A percentile compares a stretch with the other conserved stretches of the same genome.
Conservation (phyloP, 2,797 vertebrate genomes). For the Phylloscopus collybita region DNA sequence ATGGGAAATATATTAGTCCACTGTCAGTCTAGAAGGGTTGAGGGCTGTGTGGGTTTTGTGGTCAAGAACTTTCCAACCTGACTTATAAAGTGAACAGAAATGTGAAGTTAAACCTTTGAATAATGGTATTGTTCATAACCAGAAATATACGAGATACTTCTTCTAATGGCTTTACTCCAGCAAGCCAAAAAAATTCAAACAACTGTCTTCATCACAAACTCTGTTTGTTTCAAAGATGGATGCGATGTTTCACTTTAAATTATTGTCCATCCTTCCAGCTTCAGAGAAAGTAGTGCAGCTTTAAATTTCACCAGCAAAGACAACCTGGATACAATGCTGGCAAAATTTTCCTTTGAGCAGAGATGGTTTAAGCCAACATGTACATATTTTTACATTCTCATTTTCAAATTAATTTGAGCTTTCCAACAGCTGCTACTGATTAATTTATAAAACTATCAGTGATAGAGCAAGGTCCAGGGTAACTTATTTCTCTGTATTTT, state of each 20-base stretch:
- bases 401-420: background rate
- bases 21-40: background rate
- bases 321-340: background rate
- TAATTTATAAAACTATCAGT: background rate
- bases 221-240: background rate
- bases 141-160: background rate
- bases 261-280: background rate
- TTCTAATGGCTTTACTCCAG: background rate
- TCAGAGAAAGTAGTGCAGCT: background rate
- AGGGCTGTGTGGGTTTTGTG: background rate
- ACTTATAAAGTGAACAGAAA: background rate
- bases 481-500: background rate
- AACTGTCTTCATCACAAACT: background rate
- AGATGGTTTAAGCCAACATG: background rate
- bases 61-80: background rate
- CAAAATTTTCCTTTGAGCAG: background rate
- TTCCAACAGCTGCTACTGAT: background rate
- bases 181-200: background rate
- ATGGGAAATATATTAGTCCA: background rate
- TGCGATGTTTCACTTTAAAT: slow-evolving; percentile 14
- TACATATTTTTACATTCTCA: background rate
- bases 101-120: background rate
- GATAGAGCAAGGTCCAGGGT: background rate
- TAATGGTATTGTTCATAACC: background rate
- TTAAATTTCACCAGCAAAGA: background rate